These are phyloP conservation scores for Cyprinodon diabolis DNA, from an alignment of 2,797 vertebrate genomes.

Conservation along the genomic window DNA sequence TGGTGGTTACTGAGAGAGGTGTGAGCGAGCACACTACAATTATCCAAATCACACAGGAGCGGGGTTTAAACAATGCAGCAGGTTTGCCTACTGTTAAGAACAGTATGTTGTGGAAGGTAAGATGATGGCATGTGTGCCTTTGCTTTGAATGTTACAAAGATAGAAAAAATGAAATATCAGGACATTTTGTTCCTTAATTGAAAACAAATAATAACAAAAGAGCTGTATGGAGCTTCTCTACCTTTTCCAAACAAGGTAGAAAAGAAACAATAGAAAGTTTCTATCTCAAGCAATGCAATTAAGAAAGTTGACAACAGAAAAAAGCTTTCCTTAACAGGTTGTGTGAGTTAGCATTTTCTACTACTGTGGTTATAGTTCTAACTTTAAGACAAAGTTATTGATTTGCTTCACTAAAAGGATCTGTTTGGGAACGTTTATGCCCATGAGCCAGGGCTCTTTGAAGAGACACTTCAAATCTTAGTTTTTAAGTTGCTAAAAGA, in stretches of 20 bases:
- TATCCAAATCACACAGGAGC: slow-evolving; percentile 53
- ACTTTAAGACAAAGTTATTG: slow-evolving; percentile 3
- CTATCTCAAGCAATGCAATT: slow-evolving; percentile 2
- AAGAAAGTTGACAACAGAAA: slow-evolving; percentile 14
- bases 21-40: slow-evolving; percentile 39
- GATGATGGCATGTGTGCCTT: slow-evolving; percentile 37
- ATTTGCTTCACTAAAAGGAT: neutral
- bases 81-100: slow-evolving; percentile 50
- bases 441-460: slow-evolving; percentile 2
- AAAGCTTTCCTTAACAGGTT: neutral
- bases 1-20: slow-evolving; percentile 48
- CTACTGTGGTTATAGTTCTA: neutral
- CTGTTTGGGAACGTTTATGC: slow-evolving; percentile 5
- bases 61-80: slow-evolving; percentile 44
- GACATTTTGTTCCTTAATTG: slow-evolving; percentile 38
- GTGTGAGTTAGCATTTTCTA: slow-evolving; percentile 3
- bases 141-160: slow-evolving; percentile 28
- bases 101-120: slow-evolving; percentile 29
- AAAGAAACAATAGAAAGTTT: slow-evolving; percentile 29
- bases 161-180: slow-evolving; percentile 11
- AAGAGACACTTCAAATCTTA: slow-evolving; percentile 12
- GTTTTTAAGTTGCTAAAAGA: slow-evolving; percentile 6
- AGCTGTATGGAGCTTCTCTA: slow-evolving; percentile 18
- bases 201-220: neutral
- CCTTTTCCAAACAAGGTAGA: slow-evolving; percentile 36